These are phyloP conservation scores for Sebastes steindachneri DNA, from an alignment of 2,797 vertebrate genomes.

Conservation along the genomic window DNA sequence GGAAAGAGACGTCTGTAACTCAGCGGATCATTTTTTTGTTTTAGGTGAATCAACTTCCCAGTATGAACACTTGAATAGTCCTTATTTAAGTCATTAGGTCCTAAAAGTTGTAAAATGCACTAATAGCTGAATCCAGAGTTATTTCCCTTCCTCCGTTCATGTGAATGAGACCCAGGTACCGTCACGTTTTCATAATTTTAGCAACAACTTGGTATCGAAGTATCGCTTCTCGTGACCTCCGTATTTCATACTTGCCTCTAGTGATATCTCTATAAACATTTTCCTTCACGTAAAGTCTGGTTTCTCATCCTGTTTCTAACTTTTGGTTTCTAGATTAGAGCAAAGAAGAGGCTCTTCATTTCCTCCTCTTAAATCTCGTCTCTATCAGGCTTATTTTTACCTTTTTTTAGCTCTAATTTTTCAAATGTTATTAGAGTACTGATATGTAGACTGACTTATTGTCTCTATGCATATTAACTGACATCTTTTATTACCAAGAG, in stretches of 20 bases:
- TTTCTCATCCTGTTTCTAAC: background rate
- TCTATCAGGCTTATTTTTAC: background rate
- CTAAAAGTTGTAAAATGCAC: too few relatives aligned
- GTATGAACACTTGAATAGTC: too few relatives aligned
- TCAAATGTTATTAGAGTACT: background rate
- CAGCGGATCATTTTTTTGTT: too few relatives aligned
- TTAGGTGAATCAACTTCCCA: too few relatives aligned
- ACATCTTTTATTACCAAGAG: background rate
- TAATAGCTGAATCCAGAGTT: too few relatives aligned
- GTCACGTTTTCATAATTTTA: too few relatives aligned
- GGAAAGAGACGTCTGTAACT: too few relatives aligned
- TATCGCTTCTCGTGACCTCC: too few relatives aligned
- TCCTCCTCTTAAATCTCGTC: background rate
- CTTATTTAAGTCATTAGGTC: too few relatives aligned
- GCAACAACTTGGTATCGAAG: too few relatives aligned
- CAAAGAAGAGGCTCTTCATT: background rate
- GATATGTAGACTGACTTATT: background rate
- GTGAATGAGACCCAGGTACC: too few relatives aligned
- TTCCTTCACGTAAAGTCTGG: background rate
- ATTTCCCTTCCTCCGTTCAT: too few relatives aligned
- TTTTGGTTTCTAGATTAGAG: conserved; percentile 3
- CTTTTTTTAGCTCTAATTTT: background rate
- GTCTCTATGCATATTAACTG: background rate
- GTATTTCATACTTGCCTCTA: background rate
- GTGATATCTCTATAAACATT: background rate